Percentiles rank a stretch among this genome's conserved stretches.
These are phyloP conservation scores for Digitonthophagus gazella DNA, from an alignment of 2,888 invertebrate genomes.

Conservation along the genomic window DNA sequence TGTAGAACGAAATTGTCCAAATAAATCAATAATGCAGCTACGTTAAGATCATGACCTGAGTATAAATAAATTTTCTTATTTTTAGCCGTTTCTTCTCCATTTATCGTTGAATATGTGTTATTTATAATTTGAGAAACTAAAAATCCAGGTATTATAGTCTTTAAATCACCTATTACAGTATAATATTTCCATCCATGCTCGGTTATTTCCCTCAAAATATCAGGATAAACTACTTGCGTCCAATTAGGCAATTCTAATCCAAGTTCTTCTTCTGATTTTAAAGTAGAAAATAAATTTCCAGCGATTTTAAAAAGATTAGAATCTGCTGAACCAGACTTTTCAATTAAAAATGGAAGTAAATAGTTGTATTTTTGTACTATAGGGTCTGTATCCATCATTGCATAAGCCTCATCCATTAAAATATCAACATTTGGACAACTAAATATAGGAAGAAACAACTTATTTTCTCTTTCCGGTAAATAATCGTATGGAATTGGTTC, in stretches of 20 bases:
- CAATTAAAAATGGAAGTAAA: constrained; percentile 7
- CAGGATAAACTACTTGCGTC: constrained; percentile 45
- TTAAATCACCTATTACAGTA: constrained; percentile 40
- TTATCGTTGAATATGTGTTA: constrained; percentile 19
- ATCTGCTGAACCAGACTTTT: constrained; percentile 13
- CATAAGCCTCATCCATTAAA: neutral
- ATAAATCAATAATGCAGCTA: constrained; percentile 51
- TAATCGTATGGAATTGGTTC: constrained; percentile 22
- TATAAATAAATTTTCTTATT: constrained; percentile 42
- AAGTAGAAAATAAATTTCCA: constrained; percentile 1
- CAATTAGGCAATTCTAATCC: constrained; percentile 48
- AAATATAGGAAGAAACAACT: constrained; percentile 15
- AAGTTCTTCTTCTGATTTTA: constrained; percentile 36
- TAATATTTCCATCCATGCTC: constrained; percentile 44
- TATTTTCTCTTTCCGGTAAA: constrained; percentile 15
- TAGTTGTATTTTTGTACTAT: neutral
- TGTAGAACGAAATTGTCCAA: constrained; percentile 51
- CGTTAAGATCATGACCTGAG: constrained; percentile 57
- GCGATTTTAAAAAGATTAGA: constrained; percentile 6
- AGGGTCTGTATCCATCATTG: neutral
- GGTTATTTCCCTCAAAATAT: constrained; percentile 42
- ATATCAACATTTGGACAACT: constrained; percentile 11
- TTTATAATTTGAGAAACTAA: constrained; percentile 22
- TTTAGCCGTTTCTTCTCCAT: constrained; percentile 7
- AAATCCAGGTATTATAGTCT: constrained; percentile 37